Evolutionary conservation across 2,113 vertebrate species (phyloP), one percentile per base, ranked within the genome.

Genomic region (Nothocercus nigrocapillus): DNA sequence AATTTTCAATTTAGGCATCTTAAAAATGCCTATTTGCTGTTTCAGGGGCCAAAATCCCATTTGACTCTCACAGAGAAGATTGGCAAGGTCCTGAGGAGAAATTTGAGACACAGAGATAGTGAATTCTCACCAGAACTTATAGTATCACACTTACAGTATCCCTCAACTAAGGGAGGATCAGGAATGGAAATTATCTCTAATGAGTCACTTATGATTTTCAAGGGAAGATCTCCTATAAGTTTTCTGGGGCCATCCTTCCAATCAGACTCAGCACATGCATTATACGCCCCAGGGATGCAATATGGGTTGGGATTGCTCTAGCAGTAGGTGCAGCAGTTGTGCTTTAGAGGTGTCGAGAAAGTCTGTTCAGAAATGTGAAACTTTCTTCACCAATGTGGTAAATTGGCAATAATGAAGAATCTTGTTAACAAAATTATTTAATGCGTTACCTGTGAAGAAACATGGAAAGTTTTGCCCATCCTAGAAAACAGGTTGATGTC

Each of bases 181-280:
- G 6, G 18, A 20, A 28, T 54, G 17, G 19, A 61, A 72, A 62
- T 24, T 34, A 3, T 20, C 78, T 91, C 47, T 51, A 62, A 15
- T 56, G 34, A 69, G 54, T 4, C 6, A 66, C 6, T 30, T 68
- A n/a, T 1, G 1, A 18, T 45, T 45, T 30, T 80, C 61, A 62
- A 32, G 13, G 21, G 45, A 81, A 80, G 11, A 34, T 38, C 13
- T 16, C 53, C 38, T 54, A 6, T 40, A 74, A 28, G 7, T 78
- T 63, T 91, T 75, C 62, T 59, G 28, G 64, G 45, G 22, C 13
- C 0, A 1, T 54, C 16, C 76, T 89, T 84, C 49, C n/a, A 20
- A 5, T 30, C 77, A 17, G 2, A 9, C 59, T 61, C n/a, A 56
- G 68, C 16, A 13, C 8, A 30, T 0, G 1, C 2, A 1, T 32